Evolutionary conservation across 2,888 invertebrate species (phyloP).

Genomic region (Prosopocoilus inquinatus): DNA sequence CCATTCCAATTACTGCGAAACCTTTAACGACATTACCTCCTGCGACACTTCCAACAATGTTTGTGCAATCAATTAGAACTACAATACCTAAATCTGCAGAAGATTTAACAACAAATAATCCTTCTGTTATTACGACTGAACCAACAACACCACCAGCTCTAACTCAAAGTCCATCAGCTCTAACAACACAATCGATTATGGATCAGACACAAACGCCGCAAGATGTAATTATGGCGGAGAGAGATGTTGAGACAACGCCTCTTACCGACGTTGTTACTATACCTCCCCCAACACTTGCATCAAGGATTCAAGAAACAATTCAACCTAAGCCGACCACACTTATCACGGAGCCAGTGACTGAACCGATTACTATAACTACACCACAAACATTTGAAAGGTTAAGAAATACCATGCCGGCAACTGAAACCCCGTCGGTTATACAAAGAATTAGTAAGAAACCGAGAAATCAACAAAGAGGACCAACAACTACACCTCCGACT

Average conservation of each 20-base stretch:
- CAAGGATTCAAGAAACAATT: too few species aligned
- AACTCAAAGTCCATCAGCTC: constrained; percentile 8
- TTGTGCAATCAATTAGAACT: constrained; percentile 2
- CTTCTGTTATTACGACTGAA: too few species aligned
- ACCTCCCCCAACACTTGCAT: too few species aligned
- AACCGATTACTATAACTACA: constrained; percentile 25
- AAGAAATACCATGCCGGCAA: too few species aligned
- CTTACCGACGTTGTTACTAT: too few species aligned
- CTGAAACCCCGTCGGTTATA: too few species aligned
- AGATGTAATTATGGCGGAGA: too few species aligned
- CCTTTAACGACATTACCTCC: constrained; percentile 9
- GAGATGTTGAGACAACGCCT: too few species aligned
- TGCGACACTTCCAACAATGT: constrained; percentile 20
- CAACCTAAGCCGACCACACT: too few species aligned
- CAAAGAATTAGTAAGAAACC: too few species aligned
- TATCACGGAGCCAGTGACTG: neutral
- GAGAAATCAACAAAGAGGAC: constrained; percentile 31
- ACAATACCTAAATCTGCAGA: neutral
- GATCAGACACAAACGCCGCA: too few species aligned
- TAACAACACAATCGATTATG: neutral
- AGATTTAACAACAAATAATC: neutral
- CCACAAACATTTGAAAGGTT: constrained; percentile 5
- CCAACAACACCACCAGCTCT: constrained; percentile 12
- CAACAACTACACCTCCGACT: constrained; percentile 13
- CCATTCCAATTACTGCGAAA: too few species aligned